Evolutionary conservation across 2,113 vertebrate species (phyloP).

Genomic region (Erinaceus europaeus): DNA sequence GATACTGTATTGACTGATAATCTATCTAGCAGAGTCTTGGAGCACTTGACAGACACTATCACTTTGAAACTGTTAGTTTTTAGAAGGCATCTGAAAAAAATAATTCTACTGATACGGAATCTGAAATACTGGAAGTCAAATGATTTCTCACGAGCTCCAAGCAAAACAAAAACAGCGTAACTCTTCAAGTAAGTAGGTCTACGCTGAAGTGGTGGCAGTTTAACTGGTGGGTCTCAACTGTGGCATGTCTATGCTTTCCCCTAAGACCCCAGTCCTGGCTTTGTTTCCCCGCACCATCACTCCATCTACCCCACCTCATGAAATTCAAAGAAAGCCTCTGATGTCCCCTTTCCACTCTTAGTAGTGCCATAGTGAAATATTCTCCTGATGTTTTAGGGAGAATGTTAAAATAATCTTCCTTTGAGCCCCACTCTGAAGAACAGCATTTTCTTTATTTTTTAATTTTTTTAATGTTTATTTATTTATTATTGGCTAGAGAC

Average conservation of each 20-base stretch:
- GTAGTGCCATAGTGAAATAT: background rate
- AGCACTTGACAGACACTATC: slow-evolving; percentile 35
- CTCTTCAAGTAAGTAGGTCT: background rate
- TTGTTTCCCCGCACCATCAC: rapidly evolving
- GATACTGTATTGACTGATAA: background rate
- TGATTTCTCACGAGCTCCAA: background rate
- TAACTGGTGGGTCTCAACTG: background rate
- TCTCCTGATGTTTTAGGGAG: no score
- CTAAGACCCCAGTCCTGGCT: background rate
- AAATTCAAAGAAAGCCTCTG: background rate
- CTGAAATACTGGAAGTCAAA: background rate
- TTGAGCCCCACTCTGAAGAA: background rate
- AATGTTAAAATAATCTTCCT: background rate
- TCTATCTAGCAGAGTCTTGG: background rate
- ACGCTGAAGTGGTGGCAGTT: no score
- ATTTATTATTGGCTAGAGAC: no score
- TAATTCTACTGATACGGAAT: slow-evolving; percentile 12
- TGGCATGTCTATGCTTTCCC: background rate
- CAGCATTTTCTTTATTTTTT: no score
- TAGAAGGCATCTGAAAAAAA: background rate
- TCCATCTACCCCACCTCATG: rapidly evolving
- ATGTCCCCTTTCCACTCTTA: background rate
- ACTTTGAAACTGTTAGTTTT: background rate
- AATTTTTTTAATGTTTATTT: no score
- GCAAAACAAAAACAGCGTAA: background rate